Percentiles rank a stretch among this genome's conserved stretches.
Evolutionary conservation across 2,888 invertebrate species (phyloP).

Genomic region (Nemapogon koenigi): DNA sequence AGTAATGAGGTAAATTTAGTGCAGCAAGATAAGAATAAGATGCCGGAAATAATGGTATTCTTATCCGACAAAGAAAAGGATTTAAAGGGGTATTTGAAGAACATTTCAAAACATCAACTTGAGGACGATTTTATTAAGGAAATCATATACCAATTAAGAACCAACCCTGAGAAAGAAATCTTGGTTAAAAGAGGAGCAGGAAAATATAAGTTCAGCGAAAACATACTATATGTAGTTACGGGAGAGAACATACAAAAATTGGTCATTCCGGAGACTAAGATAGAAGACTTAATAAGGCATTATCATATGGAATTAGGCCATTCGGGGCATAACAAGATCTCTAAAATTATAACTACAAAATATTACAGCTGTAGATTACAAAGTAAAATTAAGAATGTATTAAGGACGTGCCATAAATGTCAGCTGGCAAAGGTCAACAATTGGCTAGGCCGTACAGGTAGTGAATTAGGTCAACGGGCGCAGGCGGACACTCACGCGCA

Average conservation of each 20-base stretch:
- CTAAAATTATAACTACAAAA: neutral
- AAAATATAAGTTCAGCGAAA: neutral
- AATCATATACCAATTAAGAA: neutral
- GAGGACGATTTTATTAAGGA: neutral
- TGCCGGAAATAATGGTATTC: constrained; percentile 9
- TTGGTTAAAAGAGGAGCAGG: neutral
- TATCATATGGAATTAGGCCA: constrained; percentile 12
- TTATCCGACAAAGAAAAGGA: too few species aligned
- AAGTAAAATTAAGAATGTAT: neutral
- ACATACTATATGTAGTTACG: neutral
- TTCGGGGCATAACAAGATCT: constrained; percentile 9
- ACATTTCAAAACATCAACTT: neutral
- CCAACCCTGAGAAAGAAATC: neutral
- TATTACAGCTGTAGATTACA: constrained; percentile 9
- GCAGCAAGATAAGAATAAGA: constrained; percentile 2
- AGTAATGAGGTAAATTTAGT: constrained; percentile 5
- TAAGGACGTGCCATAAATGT: constrained; percentile 12
- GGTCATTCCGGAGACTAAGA: neutral
- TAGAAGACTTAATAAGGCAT: constrained; percentile 5
- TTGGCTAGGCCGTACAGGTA: too few species aligned
- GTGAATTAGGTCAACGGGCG: too few species aligned
- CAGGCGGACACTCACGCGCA: too few species aligned
- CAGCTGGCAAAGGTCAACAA: constrained; percentile 11
- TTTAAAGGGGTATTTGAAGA: neutral
- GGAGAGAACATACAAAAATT: neutral